These are phyloP conservation scores for Lycorma delicatula DNA, from an alignment of 1,140 invertebrate genomes.

Conservation along the genomic window DNA sequence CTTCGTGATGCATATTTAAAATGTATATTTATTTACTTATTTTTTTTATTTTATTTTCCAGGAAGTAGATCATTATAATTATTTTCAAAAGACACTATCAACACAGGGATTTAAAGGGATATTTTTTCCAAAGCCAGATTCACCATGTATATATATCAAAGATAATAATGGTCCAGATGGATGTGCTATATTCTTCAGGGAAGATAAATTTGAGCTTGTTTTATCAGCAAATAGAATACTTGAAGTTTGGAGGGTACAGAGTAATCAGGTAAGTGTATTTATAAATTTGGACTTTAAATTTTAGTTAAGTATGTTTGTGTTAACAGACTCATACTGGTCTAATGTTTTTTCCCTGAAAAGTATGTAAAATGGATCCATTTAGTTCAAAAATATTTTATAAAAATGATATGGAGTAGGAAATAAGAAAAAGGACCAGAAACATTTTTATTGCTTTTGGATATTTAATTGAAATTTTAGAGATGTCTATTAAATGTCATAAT, in stretches of 20 bases:
- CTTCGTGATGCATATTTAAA: constrained; percentile 10
- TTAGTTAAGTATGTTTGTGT: not conserved
- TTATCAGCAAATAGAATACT: constrained; percentile 50
- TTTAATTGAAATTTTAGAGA: no score
- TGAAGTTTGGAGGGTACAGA: constrained; percentile 57
- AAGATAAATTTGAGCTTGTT: constrained; percentile 51
- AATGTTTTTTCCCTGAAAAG: no score
- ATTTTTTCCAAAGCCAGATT: constrained; percentile 71
- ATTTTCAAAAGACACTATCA: constrained; percentile 50
- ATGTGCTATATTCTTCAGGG: constrained; percentile 65
- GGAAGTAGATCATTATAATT: constrained; percentile 72
- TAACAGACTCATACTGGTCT: no score
- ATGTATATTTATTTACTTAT: constrained; percentile 15
- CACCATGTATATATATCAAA: constrained; percentile 63
- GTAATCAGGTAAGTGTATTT: constrained; percentile 51
- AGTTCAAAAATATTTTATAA: no score
- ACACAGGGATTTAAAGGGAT: constrained; percentile 58
- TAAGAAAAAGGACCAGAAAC: no score
- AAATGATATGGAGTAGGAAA: no score
- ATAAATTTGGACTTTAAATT: not conserved
- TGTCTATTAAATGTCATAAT: no score
- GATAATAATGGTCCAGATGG: constrained; percentile 72
- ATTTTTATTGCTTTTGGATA: no score
- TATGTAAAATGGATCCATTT: no score
- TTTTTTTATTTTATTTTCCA: constrained; percentile 34